Evolutionary conservation across 2,888 invertebrate genomes (phyloP).

Genomic region (Amiota communis): DNA sequence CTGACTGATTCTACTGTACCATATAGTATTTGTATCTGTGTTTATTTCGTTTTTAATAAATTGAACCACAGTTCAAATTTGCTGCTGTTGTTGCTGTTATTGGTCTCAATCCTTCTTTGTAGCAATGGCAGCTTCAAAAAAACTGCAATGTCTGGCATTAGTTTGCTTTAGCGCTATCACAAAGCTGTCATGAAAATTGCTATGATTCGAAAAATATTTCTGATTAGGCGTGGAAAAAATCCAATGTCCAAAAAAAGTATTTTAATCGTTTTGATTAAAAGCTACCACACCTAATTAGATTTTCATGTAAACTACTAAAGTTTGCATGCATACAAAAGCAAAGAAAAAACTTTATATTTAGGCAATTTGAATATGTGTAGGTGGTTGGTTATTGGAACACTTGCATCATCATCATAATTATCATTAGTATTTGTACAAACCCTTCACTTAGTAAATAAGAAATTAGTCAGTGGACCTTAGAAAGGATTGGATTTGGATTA

Average conservation of each 20-base stretch:
- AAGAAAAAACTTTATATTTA: too few species aligned
- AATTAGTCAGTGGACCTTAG: too few species aligned
- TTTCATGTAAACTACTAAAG: background rate
- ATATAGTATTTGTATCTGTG: background rate
- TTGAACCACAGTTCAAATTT: conserved; percentile 66
- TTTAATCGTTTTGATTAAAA: conserved; percentile 66
- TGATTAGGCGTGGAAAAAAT: conserved; percentile 67
- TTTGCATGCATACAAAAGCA: too few species aligned
- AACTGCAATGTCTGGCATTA: background rate
- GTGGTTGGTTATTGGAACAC: too few species aligned
- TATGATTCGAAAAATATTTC: conserved; percentile 50
- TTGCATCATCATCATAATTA: too few species aligned
- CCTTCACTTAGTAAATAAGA: too few species aligned
- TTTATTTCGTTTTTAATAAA: conserved; percentile 63
- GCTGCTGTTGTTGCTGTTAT: conserved; percentile 16
- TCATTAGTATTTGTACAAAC: too few species aligned
- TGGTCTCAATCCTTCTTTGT: background rate
- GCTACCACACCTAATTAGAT: conserved; percentile 65
- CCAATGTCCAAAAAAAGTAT: conserved; percentile 62
- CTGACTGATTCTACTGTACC: conserved; percentile 36
- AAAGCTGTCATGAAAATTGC: conserved; percentile 56
- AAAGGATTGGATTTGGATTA: too few species aligned
- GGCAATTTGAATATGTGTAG: too few species aligned
- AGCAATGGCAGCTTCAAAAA: background rate
- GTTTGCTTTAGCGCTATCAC: conserved; percentile 38